These are phyloP conservation scores for Leptestheria dahalacensis DNA, from an alignment of 1,140 invertebrate species.

Conservation along the genomic window DNA sequence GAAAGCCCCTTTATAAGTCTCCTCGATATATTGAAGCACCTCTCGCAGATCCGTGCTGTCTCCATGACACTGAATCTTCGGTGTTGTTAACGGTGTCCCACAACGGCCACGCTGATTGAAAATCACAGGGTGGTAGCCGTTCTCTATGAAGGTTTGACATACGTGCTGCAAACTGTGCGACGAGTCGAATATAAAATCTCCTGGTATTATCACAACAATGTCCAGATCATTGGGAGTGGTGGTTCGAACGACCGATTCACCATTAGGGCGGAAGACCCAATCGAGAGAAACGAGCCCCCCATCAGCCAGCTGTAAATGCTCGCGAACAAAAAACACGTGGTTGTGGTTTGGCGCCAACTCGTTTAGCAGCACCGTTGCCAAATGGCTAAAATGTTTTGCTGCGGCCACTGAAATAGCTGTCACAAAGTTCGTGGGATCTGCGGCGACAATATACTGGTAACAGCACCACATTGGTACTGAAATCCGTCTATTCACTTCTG, in stretches of 20 bases:
- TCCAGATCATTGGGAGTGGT: background rate
- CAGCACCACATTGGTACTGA: background rate
- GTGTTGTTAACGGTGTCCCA: background rate
- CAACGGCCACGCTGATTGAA: background rate
- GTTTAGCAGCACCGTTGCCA: too few relatives aligned
- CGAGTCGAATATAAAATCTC: constrained; percentile 2
- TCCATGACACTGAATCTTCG: background rate
- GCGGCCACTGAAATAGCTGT: background rate
- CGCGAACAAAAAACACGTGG: background rate
- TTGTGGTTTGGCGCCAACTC: background rate
- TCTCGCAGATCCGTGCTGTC: constrained; percentile 2
- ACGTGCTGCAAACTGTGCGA: background rate
- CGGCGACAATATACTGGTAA: too few relatives aligned
- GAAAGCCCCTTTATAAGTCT: background rate
- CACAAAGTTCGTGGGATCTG: too few relatives aligned
- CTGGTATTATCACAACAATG: background rate
- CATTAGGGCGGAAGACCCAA: background rate
- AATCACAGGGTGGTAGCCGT: constrained; percentile 1
- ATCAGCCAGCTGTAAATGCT: constrained; percentile 2
- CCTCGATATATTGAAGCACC: constrained; percentile 5
- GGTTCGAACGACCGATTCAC: background rate
- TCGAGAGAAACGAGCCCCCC: constrained; percentile 3
- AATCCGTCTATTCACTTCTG: background rate
- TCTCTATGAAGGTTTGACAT: background rate
- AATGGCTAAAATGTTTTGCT: background rate